Conservation (phyloP, 1,140 invertebrate genomes). For the Telenomus remus region DNA sequence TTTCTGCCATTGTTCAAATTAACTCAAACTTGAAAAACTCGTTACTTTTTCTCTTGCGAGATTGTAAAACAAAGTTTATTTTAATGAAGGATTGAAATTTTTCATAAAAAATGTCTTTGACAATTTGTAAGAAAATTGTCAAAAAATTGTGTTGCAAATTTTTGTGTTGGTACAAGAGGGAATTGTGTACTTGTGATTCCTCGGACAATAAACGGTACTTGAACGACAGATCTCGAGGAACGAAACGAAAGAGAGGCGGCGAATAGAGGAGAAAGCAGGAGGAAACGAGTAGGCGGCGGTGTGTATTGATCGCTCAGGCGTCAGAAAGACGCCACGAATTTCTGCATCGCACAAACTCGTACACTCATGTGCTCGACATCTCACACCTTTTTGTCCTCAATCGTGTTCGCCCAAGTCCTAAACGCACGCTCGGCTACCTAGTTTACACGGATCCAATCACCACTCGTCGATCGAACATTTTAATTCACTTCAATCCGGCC, state of each 20-base stretch:
- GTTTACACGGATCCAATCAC: constrained; percentile 15
- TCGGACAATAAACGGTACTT: constrained; percentile 23
- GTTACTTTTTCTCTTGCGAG: not conserved
- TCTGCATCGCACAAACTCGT: constrained; percentile 48
- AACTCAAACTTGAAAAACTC: too few species aligned
- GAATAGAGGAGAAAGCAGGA: constrained; percentile 38
- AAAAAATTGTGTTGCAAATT: not conserved
- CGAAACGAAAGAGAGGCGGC: constrained; percentile 25
- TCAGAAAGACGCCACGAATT: constrained; percentile 57
- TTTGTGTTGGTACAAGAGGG: not conserved
- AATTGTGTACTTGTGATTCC: constrained; percentile 27
- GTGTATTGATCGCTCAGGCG: constrained; percentile 57
- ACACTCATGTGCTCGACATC: constrained; percentile 31
- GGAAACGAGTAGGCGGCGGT: constrained; percentile 49
- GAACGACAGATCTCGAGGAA: constrained; percentile 24
- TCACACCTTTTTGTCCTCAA: constrained; percentile 31
- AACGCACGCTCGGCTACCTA: constrained; percentile 10
- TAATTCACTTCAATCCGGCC: constrained; percentile 5
- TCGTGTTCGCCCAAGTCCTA: constrained; percentile 3
- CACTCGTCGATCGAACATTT: constrained; percentile 7
- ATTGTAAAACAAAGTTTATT: too few species aligned
- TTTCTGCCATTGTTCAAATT: constrained; percentile 9
- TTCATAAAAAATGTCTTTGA: too few species aligned
- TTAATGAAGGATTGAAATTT: too few species aligned
- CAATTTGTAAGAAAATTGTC: constrained; percentile 1